Evolutionary conservation across 2,888 invertebrate genomes (phyloP), one percentile per base, ranked within the genome.

Genomic region (Shargacucullia verbasci): DNA sequence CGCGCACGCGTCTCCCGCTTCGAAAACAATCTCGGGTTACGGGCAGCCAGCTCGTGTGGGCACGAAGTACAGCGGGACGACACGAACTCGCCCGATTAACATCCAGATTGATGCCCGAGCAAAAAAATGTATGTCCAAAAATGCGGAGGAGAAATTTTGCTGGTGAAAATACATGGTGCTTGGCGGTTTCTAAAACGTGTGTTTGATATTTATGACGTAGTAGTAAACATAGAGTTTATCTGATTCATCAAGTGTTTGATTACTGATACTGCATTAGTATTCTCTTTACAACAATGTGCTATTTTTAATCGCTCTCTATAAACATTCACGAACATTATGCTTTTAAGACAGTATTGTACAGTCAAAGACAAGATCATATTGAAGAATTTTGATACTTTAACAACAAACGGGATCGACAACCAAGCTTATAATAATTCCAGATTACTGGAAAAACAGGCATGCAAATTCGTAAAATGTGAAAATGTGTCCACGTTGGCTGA

Each of bases 21-120:
- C 70, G 78, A 89, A 89, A 91, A 91, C 88, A 90, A 85, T 90
- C 85, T 91, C 91, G 76, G 82, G 86, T 91, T 91, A 88, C 90
- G 76, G 78, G 66, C 74, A 73, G 67, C 72, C 47, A 69, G 72
- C 73, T 81, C 81, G 71, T 81, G 78, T 74, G 81, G 64, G 78
- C 81, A 78, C 70, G 78, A 68, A 74, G 67, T 74, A 76, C 67
- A 35, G 44, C 45, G 66, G 70, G 66, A 69, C 73, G 66, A 79
- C 80, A 76, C 76, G 73, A 73, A 72, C 72, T 65, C 58, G 49
- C 57, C 62, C 72, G 73, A 78, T 73, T 71, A 73, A 69, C 59
- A 72, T 73, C 73, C 76, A 76, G 66, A 73, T 75, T 70, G 72
- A 73, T 76, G 53, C 61, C 63, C 47, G 59, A 59, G 66, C 69